Evolutionary conservation across 2,888 invertebrate species (phyloP), one percentile per base, ranked within the genome.

Genomic region (Boloria euphrosyne): DNA sequence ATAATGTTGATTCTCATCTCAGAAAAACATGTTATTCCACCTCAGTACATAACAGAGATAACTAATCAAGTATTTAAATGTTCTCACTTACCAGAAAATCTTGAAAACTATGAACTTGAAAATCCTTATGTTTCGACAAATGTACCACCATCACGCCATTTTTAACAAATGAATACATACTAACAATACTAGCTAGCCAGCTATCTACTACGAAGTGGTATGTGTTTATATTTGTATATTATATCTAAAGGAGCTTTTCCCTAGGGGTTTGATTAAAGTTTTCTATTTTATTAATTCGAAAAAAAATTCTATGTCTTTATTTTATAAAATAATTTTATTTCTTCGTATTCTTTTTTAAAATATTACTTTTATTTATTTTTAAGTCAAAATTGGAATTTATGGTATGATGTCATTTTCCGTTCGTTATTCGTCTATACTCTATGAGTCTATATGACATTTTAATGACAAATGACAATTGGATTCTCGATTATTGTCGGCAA

Each of bases 81-180:
- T 69, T 69, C 72, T 71, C 74, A 87, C 86, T 84, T 74, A 89
- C 87, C 78, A 78, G 77, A 73, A 82, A 82, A 82, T 83, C 76
- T 75, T 77, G 80, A 80, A 83, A 87, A 84, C 84, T 79, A 83
- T 83, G 77, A 89, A 89, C 84, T 84, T 85, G 86, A 88, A 90
- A 87, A 87, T 83, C 80, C 73, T 75, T 80, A 80, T 81, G 83
- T 84, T 86, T 80, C 84, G 82, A 86, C 86, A 84, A 85, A 81
- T 81, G 83, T 82, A 81, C 83, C 78, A 81, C 86, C 86, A 87
- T 91, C 89, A 89, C 87, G 86, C 86, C 91, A 92, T 91, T 89
- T 91, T 87, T 88, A 87, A 91, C 89, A 91, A 90, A 90, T 90
- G 91, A 91, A 87, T 86, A 85, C 77, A 65, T 71, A 71, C 65